Conservation (phyloP, 2,113 vertebrate genomes). For the Diadophis punctatus region DNA sequence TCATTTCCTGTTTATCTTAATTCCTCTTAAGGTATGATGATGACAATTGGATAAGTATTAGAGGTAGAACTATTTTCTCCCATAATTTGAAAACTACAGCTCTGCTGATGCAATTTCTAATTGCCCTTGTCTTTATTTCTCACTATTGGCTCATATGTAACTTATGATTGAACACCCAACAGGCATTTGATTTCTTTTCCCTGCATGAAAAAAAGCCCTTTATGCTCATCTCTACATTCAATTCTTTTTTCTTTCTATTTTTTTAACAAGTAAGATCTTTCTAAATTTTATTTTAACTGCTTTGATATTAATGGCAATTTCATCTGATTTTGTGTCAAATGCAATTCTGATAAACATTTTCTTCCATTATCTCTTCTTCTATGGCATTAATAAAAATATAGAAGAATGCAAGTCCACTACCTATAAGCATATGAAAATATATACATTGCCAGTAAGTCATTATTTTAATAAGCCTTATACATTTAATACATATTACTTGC, state of each 20-base stretch:
- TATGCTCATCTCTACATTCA: not conserved
- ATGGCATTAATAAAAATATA: not conserved
- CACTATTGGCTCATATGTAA: not conserved
- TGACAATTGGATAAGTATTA: not conserved
- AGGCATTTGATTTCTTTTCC: not conserved
- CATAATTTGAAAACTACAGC: not conserved
- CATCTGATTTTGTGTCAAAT: not conserved
- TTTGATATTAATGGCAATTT: not conserved
- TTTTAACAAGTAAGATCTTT: not conserved
- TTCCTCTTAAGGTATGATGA: not conserved
- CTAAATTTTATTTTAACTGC: not conserved
- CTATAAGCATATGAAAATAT: not conserved
- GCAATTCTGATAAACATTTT: not conserved
- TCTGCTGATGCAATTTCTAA: not conserved
- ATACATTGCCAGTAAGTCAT: not conserved
- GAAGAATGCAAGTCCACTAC: not conserved
- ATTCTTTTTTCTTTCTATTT: not conserved
- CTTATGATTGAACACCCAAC: not conserved
- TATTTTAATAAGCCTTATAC: not conserved
- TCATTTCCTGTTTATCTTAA: not conserved
- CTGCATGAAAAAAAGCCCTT: not conserved
- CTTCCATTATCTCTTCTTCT: not conserved
- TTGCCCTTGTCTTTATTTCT: not conserved
- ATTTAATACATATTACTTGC: not conserved
- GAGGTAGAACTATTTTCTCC: not conserved